Evolutionary conservation across 1,140 invertebrate species (phyloP), one percentile per base, ranked within the genome.

Genomic region (Magallana ariakensis): DNA sequence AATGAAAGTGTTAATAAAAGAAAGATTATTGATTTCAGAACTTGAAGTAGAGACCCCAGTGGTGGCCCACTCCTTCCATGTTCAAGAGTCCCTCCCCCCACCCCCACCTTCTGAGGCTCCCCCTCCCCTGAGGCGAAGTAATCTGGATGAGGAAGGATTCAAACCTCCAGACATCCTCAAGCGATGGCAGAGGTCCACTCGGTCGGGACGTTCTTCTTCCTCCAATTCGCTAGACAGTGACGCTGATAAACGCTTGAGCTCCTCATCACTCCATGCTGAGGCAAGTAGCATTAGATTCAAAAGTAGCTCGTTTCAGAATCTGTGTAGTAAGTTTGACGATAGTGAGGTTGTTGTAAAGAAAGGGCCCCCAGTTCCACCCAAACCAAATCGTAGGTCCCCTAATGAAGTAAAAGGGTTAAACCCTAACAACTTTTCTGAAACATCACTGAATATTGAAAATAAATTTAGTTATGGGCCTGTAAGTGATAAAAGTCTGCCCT

Each of bases 101-200:
- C 82, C 75, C 22, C 80, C 83, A 19, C 62, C 86, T 9, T 55
- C 55, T 15, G 82, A 80, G 16, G 55, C 82, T 26, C 82, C 82
- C 55, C 82, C 82, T 56, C 82, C 82, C n/a, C 56, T 84, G 11
- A 84, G 58, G 22, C 57, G n/a, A 6, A 84, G 82, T 60, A 84
- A 57, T 16, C 57, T 84, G 82, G 82, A 58, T 26, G 82, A 56
- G 15, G 82, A 84, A 10, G n/a, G 33, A 9, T 84, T 84, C 57
- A 84, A 84, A 56, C 93, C 93, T 19, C 93, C 93, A 53, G 91
- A 91, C 6, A 89, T 91, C 16, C 87, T 93, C 19, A 60, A 89
- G 11, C 89, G 92, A 10, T 93, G 93, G 93, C 93, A 93, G 84
- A 83, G 89, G 80, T 56, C 55, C 11, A 81, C 87, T n/a, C 80